These are phyloP conservation scores for Nomada fabriciana DNA, from an alignment of 2,888 invertebrate genomes.

Conservation along the genomic window DNA sequence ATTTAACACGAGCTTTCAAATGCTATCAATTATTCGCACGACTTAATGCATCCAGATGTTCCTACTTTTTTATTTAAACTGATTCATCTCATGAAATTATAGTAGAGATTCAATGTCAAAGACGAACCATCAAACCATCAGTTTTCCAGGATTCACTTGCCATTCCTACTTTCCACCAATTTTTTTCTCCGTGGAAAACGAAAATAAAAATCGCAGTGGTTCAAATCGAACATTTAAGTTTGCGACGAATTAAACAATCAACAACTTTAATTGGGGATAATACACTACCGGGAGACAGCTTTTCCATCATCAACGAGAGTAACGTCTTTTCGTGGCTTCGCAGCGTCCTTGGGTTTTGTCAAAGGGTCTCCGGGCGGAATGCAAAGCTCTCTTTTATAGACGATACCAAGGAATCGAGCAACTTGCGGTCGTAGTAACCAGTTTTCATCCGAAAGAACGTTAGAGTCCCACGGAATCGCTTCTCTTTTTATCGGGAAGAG, in stretches of 20 bases:
- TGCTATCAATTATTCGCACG: no score
- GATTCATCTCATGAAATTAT: no score
- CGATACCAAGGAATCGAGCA: conserved; percentile 7
- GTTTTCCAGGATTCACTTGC: no score
- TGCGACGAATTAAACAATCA: conserved; percentile 3
- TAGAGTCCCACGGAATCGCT: background rate
- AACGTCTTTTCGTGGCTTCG: background rate
- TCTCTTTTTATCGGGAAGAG: background rate
- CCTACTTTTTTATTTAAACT: no score
- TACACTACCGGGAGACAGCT: background rate
- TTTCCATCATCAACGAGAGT: background rate
- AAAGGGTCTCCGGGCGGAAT: background rate
- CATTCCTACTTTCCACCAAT: no score
- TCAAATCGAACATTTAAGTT: no score
- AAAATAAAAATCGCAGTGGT: no score
- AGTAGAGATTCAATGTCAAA: no score
- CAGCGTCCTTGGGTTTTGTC: background rate
- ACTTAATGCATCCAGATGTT: no score
- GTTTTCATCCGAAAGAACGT: conserved; percentile 17
- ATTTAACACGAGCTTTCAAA: no score
- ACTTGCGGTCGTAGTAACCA: conserved; percentile 7
- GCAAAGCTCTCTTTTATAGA: conserved; percentile 5
- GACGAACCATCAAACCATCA: no score
- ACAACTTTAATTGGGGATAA: background rate
- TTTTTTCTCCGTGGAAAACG: no score